phyloP scores from a whole-genome alignment of 2,888 invertebrate genomes.

The Leptopilina drosophilae region DNA sequence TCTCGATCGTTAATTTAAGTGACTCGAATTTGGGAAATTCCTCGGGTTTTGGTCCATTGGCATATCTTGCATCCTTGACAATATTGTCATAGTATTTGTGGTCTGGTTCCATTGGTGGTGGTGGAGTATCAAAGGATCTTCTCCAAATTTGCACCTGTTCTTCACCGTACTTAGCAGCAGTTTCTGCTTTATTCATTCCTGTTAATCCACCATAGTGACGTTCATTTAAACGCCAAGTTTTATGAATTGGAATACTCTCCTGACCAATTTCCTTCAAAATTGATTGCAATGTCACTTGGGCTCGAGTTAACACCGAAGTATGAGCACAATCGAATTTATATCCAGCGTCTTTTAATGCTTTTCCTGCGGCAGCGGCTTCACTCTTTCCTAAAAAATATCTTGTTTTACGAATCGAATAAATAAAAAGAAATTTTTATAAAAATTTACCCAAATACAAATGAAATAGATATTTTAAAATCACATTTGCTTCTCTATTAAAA shows the following conservation, averaged over 20 bases:
- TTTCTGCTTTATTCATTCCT: slow-evolving; percentile 90
- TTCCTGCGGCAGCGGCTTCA: slow-evolving; percentile 85
- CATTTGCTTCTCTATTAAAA: not conserved
- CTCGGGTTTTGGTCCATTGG: slow-evolving; percentile 83
- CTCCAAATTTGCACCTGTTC: slow-evolving; percentile 92
- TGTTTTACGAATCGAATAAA: not conserved
- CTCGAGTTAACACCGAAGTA: slow-evolving; percentile 88
- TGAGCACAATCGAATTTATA: slow-evolving; percentile 88
- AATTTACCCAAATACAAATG: not conserved
- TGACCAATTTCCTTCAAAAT: slow-evolving; percentile 84
- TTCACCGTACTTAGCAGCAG: slow-evolving; percentile 91
- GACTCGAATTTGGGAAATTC: slow-evolving; percentile 92
- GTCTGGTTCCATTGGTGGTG: slow-evolving; percentile 87
- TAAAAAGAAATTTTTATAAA: not conserved
- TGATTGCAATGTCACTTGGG: slow-evolving; percentile 84
- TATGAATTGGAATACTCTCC: slow-evolving; percentile 82
- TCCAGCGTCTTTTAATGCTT: slow-evolving; percentile 84
- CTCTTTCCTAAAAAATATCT: slow-evolving; percentile 77
- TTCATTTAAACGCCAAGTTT: slow-evolving; percentile 92
- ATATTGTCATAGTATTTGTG: slow-evolving; percentile 88
- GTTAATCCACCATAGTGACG: slow-evolving; percentile 93
- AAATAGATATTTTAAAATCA: not conserved
- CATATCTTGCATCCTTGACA: slow-evolving; percentile 86
- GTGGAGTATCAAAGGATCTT: slow-evolving; percentile 88
- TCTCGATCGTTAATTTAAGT: slow-evolving; percentile 87